Evolutionary conservation across 2,797 vertebrate genomes (phyloP).

Genomic region (Pelobates cultripes): DNA sequence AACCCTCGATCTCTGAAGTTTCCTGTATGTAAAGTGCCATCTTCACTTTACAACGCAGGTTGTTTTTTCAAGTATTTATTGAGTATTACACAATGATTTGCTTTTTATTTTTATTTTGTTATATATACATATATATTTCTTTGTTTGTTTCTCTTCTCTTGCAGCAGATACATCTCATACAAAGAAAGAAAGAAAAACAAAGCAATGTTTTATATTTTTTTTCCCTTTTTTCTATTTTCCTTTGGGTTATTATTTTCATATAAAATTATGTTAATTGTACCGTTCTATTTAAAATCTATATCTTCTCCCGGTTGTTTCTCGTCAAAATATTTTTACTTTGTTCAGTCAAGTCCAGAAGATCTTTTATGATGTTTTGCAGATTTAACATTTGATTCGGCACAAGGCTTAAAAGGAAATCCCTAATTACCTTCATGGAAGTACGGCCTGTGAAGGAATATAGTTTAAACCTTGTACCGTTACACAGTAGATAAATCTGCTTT

Average conservation of each 20-base stretch:
- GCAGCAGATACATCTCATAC: too few relatives aligned
- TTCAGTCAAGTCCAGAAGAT: not conserved
- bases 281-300: not conserved
- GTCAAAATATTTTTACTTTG: not conserved
- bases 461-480: slow-evolving; percentile 33
- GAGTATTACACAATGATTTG: not conserved
- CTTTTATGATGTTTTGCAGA: not conserved
- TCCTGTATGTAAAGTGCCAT: not conserved
- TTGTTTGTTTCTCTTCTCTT: too few relatives aligned
- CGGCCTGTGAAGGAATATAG: not conserved
- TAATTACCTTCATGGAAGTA: not conserved
- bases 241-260: too few relatives aligned
- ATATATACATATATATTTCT: too few relatives aligned
- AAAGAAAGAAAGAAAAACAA: too few relatives aligned
- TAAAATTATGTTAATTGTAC: too few relatives aligned
- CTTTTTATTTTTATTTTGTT: not conserved
- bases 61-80: too few relatives aligned
- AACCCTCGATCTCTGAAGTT: slow-evolving; percentile 6
- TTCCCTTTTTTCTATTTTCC: too few relatives aligned
- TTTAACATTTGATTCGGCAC: not conserved
- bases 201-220: too few relatives aligned
- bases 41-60: not conserved
- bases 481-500: slow-evolving; percentile 44
- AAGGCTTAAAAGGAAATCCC: not conserved
- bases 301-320: not conserved